A percentile compares a stretch with the other conserved stretches of the same genome.
Conservation (phyloP, 2,113 vertebrate species). For the Malurus melanocephalus region DNA sequence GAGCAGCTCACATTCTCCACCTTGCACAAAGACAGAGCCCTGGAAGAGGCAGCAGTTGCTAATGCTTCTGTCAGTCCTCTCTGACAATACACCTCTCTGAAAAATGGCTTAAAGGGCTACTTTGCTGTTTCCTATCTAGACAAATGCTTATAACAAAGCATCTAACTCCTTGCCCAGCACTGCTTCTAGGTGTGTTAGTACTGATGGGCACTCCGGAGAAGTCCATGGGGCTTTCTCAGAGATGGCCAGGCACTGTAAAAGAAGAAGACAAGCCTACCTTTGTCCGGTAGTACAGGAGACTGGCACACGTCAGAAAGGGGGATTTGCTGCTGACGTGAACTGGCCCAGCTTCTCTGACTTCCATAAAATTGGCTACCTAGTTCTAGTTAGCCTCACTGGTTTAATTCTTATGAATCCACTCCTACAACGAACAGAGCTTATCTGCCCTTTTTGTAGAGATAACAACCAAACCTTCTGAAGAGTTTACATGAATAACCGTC, state of each 20-base stretch:
- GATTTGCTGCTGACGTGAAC: not conserved
- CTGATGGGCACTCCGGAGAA: accelerated
- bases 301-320: not conserved
- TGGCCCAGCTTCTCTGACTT: not conserved
- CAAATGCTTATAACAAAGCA: not conserved
- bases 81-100: not conserved
- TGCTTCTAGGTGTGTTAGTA: not conserved
- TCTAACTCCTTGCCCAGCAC: not conserved
- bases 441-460: not conserved
- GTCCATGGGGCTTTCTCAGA: not conserved
- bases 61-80: not conserved
- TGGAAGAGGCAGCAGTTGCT: not conserved
- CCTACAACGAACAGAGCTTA: not conserved
- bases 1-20: not conserved
- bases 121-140: not conserved
- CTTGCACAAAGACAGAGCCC: not conserved
- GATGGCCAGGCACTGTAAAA: accelerated
- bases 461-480: not conserved
- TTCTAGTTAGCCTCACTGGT: not conserved
- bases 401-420: not conserved
- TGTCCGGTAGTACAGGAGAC: not conserved
- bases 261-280: not conserved
- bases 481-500: not conserved
- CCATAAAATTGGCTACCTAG: not conserved
- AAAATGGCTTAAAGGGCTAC: not conserved